A percentile compares a stretch with the other conserved stretches of the same genome.
Evolutionary conservation across 2,888 invertebrate species (phyloP).

Genomic region (Himalopsyche kuldschensis): DNA sequence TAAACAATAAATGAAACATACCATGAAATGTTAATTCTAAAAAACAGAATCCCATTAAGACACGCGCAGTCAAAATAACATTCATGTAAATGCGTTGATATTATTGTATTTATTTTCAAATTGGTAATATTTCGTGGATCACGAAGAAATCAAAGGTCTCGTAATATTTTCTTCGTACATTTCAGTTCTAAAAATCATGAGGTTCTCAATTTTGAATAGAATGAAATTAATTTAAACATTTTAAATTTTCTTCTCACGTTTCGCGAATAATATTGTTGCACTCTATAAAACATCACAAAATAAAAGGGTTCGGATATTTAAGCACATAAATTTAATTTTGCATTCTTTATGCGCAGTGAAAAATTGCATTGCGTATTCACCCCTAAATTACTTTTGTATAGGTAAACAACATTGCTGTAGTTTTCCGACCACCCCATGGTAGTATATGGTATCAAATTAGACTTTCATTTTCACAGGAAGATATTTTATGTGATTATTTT

Average conservation of each 20-base stretch:
- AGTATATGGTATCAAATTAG: neutral
- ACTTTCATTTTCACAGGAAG: neutral
- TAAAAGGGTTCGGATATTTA: neutral
- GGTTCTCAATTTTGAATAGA: too few species aligned
- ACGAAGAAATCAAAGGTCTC: too few species aligned
- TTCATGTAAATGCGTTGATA: too few species aligned
- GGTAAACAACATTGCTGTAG: neutral
- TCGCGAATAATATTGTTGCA: neutral
- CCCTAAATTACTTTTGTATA: neutral
- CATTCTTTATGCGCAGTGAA: neutral
- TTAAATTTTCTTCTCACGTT: neutral
- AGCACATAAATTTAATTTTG: neutral
- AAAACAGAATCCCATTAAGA: too few species aligned
- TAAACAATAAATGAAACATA: too few species aligned
- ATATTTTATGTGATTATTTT: constrained; percentile 25
- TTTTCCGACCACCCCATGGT: neutral
- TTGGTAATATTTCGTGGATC: too few species aligned
- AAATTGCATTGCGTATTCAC: neutral
- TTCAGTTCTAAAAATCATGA: too few species aligned
- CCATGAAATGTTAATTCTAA: too few species aligned
- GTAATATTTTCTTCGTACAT: too few species aligned
- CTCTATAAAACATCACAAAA: neutral
- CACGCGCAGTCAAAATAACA: too few species aligned
- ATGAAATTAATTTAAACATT: too few species aligned
- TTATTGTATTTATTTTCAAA: too few species aligned